Evolutionary conservation across 1,140 invertebrate genomes (phyloP).

Genomic region (Nasonia giraulti): DNA sequence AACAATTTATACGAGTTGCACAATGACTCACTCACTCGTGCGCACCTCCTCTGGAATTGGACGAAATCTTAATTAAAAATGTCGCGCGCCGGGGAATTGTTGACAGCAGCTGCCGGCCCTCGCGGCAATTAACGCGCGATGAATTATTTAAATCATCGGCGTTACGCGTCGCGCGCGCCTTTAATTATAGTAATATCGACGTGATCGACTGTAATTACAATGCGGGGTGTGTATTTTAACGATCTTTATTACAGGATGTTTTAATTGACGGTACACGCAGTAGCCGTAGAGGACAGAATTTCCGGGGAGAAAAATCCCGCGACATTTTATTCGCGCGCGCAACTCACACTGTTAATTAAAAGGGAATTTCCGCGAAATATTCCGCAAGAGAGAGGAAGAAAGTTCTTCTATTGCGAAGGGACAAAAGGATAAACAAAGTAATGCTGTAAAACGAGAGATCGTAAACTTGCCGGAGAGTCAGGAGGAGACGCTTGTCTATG

Average conservation of each 20-base stretch:
- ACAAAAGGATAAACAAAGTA: not conserved
- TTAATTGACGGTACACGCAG: not conserved
- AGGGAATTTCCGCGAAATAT: too few relatives aligned
- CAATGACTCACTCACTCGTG: not conserved
- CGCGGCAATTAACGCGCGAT: constrained; percentile 17
- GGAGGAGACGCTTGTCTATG: not conserved
- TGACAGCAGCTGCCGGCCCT: not conserved
- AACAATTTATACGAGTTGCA: constrained; percentile 35
- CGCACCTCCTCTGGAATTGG: not conserved
- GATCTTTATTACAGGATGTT: not conserved
- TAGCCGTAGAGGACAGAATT: too few relatives aligned
- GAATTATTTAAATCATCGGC: constrained; percentile 25
- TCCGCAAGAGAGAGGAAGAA: too few relatives aligned
- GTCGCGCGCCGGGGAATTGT: not conserved
- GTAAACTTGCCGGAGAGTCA: not conserved
- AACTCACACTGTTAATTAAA: not conserved
- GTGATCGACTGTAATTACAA: not conserved
- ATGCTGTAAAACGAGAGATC: constrained; percentile 1
- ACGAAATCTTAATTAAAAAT: constrained; percentile 37
- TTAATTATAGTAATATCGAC: constrained; percentile 9
- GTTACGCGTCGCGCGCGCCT: not conserved
- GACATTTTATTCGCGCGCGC: not conserved
- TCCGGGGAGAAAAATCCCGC: not conserved
- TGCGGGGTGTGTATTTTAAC: too few relatives aligned
- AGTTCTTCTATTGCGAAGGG: not conserved